Conservation (phyloP, 2,797 vertebrate species). For the Alca torda region DNA sequence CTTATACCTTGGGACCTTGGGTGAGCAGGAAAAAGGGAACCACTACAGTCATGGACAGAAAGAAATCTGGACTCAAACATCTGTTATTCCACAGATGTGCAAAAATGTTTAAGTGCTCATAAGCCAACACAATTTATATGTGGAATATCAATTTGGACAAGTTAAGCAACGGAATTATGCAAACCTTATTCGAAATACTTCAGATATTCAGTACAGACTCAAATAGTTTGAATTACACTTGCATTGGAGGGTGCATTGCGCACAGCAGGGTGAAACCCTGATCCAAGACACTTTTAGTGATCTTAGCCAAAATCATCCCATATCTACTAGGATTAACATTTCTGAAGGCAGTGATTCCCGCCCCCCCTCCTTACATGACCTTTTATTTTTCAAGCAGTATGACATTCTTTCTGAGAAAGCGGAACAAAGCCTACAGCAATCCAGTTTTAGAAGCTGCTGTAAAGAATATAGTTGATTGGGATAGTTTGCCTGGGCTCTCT, state of each 20-base stretch:
- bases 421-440: not conserved
- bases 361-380: not conserved
- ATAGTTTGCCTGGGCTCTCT: not conserved
- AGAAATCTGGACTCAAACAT: not conserved
- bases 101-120: not conserved
- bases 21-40: not conserved
- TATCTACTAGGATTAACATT: not conserved
- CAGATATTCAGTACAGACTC: not conserved
- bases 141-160: not conserved
- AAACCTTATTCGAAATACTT: not conserved
- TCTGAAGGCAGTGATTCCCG: not conserved
- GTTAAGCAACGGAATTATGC: not conserved
- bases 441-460: not conserved
- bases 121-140: not conserved
- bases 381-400: not conserved
- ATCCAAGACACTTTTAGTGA: not conserved
- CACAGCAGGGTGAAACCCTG: not conserved
- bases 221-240: not conserved
- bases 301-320: not conserved
- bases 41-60: not conserved
- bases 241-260: not conserved
- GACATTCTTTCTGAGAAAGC: not conserved
- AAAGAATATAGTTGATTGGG: not conserved
- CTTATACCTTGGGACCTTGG: not conserved
- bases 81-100: not conserved